These are phyloP conservation scores for Synaphobranchus kaupii DNA, from an alignment of 2,797 vertebrate species.

Conservation along the genomic window DNA sequence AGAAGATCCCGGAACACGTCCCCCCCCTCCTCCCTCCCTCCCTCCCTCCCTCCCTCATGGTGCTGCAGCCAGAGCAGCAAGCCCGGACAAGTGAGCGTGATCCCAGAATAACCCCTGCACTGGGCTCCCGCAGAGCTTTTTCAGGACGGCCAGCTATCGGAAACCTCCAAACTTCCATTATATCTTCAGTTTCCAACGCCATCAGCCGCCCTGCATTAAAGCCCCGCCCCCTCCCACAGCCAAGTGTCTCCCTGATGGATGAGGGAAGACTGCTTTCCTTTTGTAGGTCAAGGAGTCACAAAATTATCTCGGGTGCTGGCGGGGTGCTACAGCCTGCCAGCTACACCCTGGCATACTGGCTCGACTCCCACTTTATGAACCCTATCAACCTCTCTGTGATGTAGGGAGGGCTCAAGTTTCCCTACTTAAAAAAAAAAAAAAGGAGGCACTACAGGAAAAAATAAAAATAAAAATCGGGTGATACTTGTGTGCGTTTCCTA, in stretches of 20 bases:
- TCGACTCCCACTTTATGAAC: not conserved
- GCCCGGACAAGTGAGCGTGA: slow-evolving; percentile 57
- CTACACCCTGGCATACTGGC: not conserved
- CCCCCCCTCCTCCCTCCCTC: slow-evolving; percentile 25
- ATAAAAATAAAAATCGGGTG: not conserved
- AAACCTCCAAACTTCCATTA: slow-evolving; percentile 1
- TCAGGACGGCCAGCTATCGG: slow-evolving; percentile 27
- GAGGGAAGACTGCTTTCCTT: slow-evolving; percentile 23
- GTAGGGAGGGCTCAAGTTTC: slow-evolving; percentile 8
- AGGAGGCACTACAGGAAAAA: slow-evolving; percentile 12
- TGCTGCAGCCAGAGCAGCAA: slow-evolving; percentile 53
- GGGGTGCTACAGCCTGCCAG: not conserved
- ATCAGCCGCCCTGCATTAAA: not conserved
- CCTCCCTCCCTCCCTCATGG: slow-evolving; percentile 26
- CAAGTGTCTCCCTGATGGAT: not conserved
- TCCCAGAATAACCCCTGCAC: slow-evolving; percentile 48
- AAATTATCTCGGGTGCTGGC: not conserved
- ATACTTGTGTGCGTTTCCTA: not conserved
- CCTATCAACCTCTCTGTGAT: slow-evolving; percentile 35
- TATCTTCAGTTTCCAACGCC: not conserved
- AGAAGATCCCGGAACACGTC: slow-evolving; percentile 66
- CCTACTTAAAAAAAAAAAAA: slow-evolving; percentile 2
- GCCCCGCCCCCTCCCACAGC: not conserved
- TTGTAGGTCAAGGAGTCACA: slow-evolving; percentile 51
- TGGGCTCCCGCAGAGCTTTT: not conserved